A percentile compares a stretch with the other conserved stretches of the same genome.
Evolutionary conservation across 2,888 invertebrate genomes (phyloP).

Genomic region (Cephus rjabovi): DNA sequence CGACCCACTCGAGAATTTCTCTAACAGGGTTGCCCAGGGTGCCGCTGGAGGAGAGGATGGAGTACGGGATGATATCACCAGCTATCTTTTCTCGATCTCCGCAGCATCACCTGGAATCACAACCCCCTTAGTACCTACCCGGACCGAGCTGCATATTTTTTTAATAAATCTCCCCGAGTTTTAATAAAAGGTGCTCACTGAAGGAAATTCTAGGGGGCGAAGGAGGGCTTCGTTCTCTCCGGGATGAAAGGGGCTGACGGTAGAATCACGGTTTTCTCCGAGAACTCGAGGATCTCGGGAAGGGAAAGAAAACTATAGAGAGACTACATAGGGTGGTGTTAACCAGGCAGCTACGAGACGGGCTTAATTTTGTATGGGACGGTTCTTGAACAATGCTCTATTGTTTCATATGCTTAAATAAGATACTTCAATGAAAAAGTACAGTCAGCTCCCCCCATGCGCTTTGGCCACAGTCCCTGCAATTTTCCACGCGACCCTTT

Average conservation of each 20-base stretch:
- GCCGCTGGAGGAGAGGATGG: no score
- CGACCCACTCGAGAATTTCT: no score
- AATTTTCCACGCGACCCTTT: no score
- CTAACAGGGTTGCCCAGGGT: no score
- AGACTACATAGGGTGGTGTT: neutral
- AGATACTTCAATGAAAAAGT: conserved; percentile 2
- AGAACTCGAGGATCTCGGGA: no score
- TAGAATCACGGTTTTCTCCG: neutral
- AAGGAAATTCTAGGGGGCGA: neutral
- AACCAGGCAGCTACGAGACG: neutral
- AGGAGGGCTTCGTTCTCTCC: neutral
- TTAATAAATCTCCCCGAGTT: conserved; percentile 3
- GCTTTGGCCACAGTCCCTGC: neutral
- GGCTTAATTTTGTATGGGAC: neutral
- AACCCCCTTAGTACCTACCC: no score
- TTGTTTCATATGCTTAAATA: conserved; percentile 6
- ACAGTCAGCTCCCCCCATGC: neutral
- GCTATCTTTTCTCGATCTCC: conserved; percentile 2
- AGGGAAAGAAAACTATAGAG: neutral
- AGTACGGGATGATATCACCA: neutral
- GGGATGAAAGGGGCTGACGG: neutral
- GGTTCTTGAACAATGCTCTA: conserved; percentile 1
- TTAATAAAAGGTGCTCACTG: conserved; percentile 1
- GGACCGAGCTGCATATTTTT: neutral
- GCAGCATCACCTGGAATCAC: neutral